Evolutionary conservation across 2,113 vertebrate genomes (phyloP).

Genomic region (Bettongia penicillata): DNA sequence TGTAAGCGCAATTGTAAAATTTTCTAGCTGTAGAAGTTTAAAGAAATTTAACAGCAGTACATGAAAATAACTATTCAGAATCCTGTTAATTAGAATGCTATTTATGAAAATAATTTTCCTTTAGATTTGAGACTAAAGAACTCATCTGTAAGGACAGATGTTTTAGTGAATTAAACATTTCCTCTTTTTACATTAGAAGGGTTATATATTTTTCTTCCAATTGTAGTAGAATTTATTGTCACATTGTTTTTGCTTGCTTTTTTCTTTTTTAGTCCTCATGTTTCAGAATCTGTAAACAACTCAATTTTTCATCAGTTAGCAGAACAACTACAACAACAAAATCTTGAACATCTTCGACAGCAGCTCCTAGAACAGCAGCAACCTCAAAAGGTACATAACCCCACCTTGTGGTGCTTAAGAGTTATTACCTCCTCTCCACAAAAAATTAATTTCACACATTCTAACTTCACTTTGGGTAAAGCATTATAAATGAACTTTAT

Average conservation of each 20-base stretch:
- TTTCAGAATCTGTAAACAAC: constrained; percentile 97
- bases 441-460: neutral
- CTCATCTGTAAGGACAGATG: neutral
- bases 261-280: constrained; percentile 90
- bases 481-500: neutral
- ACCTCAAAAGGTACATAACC: constrained; percentile 89
- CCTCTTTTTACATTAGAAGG: neutral
- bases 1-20: neutral
- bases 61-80: neutral
- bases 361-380: constrained; percentile 92
- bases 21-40: neutral
- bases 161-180: constrained; percentile 7
- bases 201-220: constrained; percentile 10
- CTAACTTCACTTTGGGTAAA: neutral
- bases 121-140: neutral
- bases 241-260: neutral
- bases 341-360: constrained; percentile 97
- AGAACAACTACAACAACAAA: constrained; percentile 98
- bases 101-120: neutral
- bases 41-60: neutral
- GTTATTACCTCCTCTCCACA: constrained; percentile 1
- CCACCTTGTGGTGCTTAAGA: constrained; percentile 74
- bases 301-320: constrained; percentile 98
- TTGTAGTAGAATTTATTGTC: neutral
- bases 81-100: neutral